phyloP scores from a whole-genome alignment of 1,140 invertebrate species.

The Agrypnia vestita region DNA sequence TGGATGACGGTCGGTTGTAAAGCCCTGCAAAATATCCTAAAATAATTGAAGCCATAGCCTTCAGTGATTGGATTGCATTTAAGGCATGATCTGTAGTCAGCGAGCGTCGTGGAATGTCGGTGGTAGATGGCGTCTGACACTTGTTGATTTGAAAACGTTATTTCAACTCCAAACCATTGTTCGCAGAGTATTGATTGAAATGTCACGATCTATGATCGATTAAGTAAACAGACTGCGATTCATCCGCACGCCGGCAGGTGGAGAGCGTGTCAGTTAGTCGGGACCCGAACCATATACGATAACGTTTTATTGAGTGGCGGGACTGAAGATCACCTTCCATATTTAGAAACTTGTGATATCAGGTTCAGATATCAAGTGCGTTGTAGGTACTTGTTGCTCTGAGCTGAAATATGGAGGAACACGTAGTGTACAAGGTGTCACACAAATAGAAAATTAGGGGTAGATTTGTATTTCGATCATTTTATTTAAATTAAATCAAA shows the following conservation, averaged over 20 bases:
- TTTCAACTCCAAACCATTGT: conserved; percentile 21
- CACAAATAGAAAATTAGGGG: no score
- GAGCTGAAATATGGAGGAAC: no score
- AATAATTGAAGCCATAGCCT: neutral
- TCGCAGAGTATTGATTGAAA: conserved; percentile 57
- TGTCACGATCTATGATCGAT: conserved; percentile 54
- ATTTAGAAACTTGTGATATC: neutral
- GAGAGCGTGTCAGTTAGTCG: neutral
- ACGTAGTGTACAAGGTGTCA: no score
- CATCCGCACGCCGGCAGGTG: conserved; percentile 35
- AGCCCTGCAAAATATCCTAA: neutral
- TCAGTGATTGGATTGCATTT: neutral
- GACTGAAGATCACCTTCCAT: neutral
- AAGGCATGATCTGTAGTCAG: conserved; percentile 2
- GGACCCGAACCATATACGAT: conserved; percentile 43
- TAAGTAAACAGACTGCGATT: conserved; percentile 38
- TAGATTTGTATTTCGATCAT: no score
- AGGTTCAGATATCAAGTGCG: neutral
- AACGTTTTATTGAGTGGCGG: neutral
- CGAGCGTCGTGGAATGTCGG: conserved; percentile 23
- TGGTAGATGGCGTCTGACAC: conserved; percentile 38
- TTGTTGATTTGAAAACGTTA: conserved; percentile 46
- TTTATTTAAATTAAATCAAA: no score
- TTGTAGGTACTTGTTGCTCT: neutral
- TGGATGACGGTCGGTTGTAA: neutral